Conservation (phyloP, 2,888 invertebrate genomes). For the Agrotis ipsilon region DNA sequence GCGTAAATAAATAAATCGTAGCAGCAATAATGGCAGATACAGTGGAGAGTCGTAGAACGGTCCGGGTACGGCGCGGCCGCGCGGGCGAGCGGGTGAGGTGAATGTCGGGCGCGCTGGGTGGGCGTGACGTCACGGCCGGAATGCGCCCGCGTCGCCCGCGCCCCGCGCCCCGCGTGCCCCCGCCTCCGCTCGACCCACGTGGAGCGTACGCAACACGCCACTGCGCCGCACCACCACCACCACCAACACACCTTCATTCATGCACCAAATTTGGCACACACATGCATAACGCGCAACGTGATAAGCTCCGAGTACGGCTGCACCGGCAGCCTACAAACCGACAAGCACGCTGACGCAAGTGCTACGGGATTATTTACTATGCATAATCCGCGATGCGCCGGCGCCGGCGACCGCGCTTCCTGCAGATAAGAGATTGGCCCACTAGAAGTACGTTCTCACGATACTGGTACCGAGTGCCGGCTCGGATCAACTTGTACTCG, state of each 20-base stretch:
- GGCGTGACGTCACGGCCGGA: constrained; percentile 90
- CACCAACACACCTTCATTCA: constrained; percentile 79
- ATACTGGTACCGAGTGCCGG: constrained; percentile 63
- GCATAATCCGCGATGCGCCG: constrained; percentile 80
- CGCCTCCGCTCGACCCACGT: constrained; percentile 78
- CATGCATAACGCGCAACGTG: constrained; percentile 61
- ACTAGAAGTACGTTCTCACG: constrained; percentile 79
- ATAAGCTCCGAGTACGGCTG: constrained; percentile 31
- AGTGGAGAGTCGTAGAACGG: constrained; percentile 75
- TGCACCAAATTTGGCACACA: constrained; percentile 74
- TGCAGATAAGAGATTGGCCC: constrained; percentile 86
- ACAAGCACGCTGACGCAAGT: constrained; percentile 71
- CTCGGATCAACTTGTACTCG: constrained; percentile 33
- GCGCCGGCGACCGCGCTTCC: constrained; percentile 84
- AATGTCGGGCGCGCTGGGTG: constrained; percentile 89
- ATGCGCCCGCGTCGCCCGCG: constrained; percentile 84
- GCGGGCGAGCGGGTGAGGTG: constrained; percentile 82
- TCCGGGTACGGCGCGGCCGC: constrained; percentile 71
- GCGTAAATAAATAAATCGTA: constrained; percentile 81
- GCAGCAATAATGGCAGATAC: constrained; percentile 84
- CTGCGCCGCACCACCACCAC: constrained; percentile 71
- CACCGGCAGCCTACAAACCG: constrained; percentile 43
- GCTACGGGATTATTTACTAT: constrained; percentile 75
- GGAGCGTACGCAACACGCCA: constrained; percentile 82
- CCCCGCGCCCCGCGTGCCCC: constrained; percentile 57